Evolutionary conservation across 2,113 vertebrate species (phyloP).

Genomic region (Gymnobelideus leadbeateri): DNA sequence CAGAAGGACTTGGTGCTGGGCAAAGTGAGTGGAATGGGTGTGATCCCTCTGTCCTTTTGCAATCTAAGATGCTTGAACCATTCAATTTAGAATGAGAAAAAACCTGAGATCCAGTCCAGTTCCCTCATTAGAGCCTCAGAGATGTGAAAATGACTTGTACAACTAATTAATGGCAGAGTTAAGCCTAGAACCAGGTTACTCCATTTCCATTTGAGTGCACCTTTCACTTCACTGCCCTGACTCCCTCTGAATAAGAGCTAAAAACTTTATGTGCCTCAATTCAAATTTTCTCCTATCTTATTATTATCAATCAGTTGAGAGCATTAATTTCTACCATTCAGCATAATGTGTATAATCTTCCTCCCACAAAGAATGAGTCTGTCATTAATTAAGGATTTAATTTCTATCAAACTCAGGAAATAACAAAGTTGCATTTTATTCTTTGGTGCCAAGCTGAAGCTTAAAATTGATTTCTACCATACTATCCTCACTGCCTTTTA

Average conservation of each 20-base stretch:
- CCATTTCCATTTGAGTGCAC: neutral
- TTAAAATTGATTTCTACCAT: neutral
- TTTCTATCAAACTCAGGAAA: neutral
- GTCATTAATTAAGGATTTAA: neutral
- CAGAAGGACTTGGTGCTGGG: neutral
- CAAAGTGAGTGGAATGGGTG: neutral
- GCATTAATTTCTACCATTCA: neutral
- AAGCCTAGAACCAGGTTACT: neutral
- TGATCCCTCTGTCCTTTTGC: neutral
- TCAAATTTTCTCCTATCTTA: conserved; percentile 12
- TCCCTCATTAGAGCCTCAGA: neutral
- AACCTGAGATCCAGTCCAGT: neutral
- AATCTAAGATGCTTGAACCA: neutral
- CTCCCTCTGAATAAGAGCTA: neutral
- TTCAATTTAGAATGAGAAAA: neutral
- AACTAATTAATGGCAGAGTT: neutral
- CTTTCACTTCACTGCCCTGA: neutral
- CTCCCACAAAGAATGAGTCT: neutral
- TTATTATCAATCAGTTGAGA: neutral
- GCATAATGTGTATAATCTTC: neutral
- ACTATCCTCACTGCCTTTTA: neutral
- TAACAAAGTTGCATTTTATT: too few relatives aligned
- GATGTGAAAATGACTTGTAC: neutral
- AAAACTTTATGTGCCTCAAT: neutral
- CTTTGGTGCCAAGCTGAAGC: neutral